These are phyloP conservation scores for Prorops nasuta DNA, from an alignment of 1,140 invertebrate species.

Conservation along the genomic window DNA sequence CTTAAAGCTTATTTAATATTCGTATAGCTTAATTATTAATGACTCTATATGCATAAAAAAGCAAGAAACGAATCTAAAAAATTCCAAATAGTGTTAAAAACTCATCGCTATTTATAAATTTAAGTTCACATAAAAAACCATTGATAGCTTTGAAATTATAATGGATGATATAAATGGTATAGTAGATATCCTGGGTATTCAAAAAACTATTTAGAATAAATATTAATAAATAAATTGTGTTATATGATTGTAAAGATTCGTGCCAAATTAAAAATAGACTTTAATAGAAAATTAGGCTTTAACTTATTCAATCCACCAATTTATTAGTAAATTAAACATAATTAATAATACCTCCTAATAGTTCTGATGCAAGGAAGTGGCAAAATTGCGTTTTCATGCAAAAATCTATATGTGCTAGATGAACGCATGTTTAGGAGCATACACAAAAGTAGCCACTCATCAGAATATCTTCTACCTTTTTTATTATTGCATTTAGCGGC, in stretches of 20 bases:
- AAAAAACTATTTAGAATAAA: too few relatives aligned
- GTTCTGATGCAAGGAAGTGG: slow-evolving; percentile 13
- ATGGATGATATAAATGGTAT: too few relatives aligned
- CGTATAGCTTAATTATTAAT: too few relatives aligned
- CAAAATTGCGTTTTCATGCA: slow-evolving; percentile 9
- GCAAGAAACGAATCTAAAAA: slow-evolving; percentile 3
- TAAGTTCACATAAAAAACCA: background rate
- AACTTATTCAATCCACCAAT: background rate
- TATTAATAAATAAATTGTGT: background rate
- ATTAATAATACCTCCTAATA: slow-evolving; percentile 6
- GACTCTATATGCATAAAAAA: too few relatives aligned
- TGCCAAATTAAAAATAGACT: too few relatives aligned
- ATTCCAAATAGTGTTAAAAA: background rate
- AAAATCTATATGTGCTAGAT: slow-evolving; percentile 8
- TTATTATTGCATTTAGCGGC: too few relatives aligned
- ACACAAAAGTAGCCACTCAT: slow-evolving; percentile 17
- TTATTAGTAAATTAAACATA: background rate
- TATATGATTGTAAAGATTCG: background rate
- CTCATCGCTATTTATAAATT: background rate
- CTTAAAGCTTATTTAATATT: too few relatives aligned
- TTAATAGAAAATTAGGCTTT: background rate
- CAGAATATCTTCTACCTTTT: slow-evolving; percentile 13
- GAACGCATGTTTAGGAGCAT: slow-evolving; percentile 17
- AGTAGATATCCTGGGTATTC: too few relatives aligned
- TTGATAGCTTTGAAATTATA: background rate